Evolutionary conservation across 2,113 vertebrate genomes (phyloP), one percentile per base, ranked within the genome.

Genomic region (Benitochromis conjunctus): DNA sequence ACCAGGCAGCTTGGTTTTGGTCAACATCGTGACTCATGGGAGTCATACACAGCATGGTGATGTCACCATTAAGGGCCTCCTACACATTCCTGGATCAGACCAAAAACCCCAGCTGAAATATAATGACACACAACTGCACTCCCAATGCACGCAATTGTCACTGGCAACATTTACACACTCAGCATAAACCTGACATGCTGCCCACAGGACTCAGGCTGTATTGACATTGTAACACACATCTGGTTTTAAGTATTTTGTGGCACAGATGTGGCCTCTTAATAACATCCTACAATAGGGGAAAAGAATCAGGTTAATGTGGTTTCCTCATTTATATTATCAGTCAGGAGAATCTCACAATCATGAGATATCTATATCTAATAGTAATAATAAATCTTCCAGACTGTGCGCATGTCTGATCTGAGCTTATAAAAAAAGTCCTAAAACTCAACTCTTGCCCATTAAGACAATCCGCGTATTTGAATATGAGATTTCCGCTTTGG

Each of bases 11-110:
- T 90, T 1, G 53, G 82, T 84, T 56, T 80, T 57, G 85, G 88
- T 91, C 88, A 81, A 83, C 81, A 60, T 81, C 9, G 7, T 60
- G 56, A 80, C 89, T 89, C 90, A 26, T 3, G 90, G 81, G 88
- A 93, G 84, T 87, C 83, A 6, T 79, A 51, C 79, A 18, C 80
- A 41, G 56, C 77, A 60, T n/a, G 78, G 57, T 93, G 93, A 93
- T 92, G 92, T 95, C 92, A 94, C 92, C 43, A 14, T 3, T 48
- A 14, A 84, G 83, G 86, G 87, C 93, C 94, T 92, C 88, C 86
- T 76, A 82, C 82, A 69, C 86, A 92, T 94, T 93, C 90, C 87
- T 76, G 81, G 83, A 88, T 87, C 85, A 5, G 77, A 81, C 54
- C 43, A 21, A 58, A 91, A 86, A 58, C 83, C 87, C 80, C 82